Evolutionary conservation across 2,888 invertebrate species (phyloP).

Genomic region (Sphaerophoria taeniata): DNA sequence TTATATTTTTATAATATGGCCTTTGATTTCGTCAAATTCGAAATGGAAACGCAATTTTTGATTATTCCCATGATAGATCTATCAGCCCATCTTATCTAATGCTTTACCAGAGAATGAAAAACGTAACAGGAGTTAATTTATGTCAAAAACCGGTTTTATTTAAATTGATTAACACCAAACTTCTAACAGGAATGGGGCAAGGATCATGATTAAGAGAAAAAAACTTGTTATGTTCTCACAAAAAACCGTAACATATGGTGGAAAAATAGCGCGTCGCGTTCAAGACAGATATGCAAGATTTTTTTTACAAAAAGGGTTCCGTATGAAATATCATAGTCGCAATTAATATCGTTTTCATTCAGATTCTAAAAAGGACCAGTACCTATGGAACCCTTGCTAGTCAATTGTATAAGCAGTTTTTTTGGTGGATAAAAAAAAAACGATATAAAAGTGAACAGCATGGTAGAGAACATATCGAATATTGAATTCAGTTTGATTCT

Average conservation of each 20-base stretch:
- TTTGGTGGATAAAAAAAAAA: constrained; percentile 17
- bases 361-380: constrained; percentile 14
- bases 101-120: constrained; percentile 46
- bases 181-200: constrained; percentile 37
- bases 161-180: constrained; percentile 70
- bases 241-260: neutral
- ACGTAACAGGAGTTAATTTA: no score
- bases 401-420: constrained; percentile 50
- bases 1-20: constrained; percentile 43
- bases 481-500: no score
- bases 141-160: constrained; percentile 65
- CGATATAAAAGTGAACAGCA: no score
- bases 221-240: neutral
- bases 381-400: constrained; percentile 23
- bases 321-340: constrained; percentile 54
- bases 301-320: constrained; percentile 50
- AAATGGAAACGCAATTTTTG: constrained; percentile 52
- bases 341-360: constrained; percentile 68
- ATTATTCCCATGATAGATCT: constrained; percentile 70
- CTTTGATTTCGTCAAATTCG: constrained; percentile 52
- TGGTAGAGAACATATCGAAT: no score
- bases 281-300: constrained; percentile 16
- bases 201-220: constrained; percentile 38
- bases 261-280: neutral
- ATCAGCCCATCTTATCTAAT: constrained; percentile 46